Percentiles rank a stretch among this genome's conserved stretches.
phyloP scores from a whole-genome alignment of 2,797 vertebrate species.

The Oceanodroma leucorhoa region DNA sequence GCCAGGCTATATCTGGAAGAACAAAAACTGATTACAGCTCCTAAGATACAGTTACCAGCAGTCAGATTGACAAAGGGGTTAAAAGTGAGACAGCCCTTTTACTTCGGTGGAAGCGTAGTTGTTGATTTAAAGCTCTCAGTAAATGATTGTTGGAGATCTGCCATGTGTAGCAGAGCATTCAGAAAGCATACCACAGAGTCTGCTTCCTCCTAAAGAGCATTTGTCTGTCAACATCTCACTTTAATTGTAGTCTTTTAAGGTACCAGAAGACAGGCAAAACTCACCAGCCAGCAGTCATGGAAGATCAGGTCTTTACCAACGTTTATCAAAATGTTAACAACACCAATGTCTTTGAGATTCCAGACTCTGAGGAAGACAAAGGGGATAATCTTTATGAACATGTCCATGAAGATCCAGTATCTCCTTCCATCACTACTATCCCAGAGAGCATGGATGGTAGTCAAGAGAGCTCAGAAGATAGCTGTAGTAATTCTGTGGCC shows the following conservation, averaged over 20 bases:
- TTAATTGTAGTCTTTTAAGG: background rate
- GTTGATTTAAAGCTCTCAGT: conserved; percentile 69
- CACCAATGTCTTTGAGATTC: background rate
- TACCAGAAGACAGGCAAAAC: background rate
- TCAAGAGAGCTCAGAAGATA: conserved; percentile 15
- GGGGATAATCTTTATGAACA: background rate
- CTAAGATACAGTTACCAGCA: background rate
- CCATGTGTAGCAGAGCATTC: conserved; percentile 49
- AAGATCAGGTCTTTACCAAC: background rate
- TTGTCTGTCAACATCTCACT: background rate
- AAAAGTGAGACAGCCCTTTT: conserved; percentile 52
- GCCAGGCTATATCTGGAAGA: background rate
- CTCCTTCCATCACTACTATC: background rate
- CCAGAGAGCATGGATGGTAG: background rate
- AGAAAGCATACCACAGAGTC: conserved; percentile 28
- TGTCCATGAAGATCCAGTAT: background rate
- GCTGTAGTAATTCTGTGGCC: background rate
- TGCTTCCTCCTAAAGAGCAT: background rate
- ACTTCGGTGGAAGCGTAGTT: conserved; percentile 45
- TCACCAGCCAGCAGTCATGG: conserved; percentile 56
- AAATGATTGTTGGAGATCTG: conserved; percentile 77
- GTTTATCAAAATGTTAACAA: background rate
- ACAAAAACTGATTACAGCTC: background rate
- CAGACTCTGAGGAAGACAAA: background rate
- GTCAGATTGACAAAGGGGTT: conserved; percentile 58